Evolutionary conservation across 1,140 invertebrate genomes (phyloP), one percentile per base, ranked within the genome.

Genomic region (Leptonema lineaticorne): DNA sequence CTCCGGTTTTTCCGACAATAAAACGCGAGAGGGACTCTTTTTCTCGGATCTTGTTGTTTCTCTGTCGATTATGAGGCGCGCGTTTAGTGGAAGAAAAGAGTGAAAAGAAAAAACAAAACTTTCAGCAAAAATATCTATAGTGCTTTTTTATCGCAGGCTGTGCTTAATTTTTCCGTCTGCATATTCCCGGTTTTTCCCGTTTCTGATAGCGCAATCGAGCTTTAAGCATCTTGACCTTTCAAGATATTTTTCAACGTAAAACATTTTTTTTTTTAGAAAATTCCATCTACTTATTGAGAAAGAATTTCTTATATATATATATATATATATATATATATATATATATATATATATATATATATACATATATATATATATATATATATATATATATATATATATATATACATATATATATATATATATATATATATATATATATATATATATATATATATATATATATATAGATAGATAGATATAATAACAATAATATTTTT

Each of bases 151-250:
- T 22, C 18, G 11, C 37, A n/a, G n/a, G n/a, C n/a, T n/a, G n/a
- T 33, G 5, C 11, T 33, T 33, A 6, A 11, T 33, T 33, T 33
- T 33, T 33, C 29, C 5, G 11, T 16, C 11, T n/a, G 16, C 11
- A 45, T 16, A 45, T 6, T 45, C 37, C 14, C 3, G 4, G 14
- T 45, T 53, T 53, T 26, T 53, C n/a, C 50, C 27, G 50, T 53
- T 53, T 53, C 50, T n/a, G 24, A 26, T 26, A 24, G 20, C 50
- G 22, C 27, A 53, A 53, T 53, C 27, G 50, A 53, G 50, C 50
- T 53, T 48, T 53, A 53, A 53, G 22, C 50, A 7, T 22, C 50
- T 53, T 53, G 50, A 53, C 50, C 50, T 14, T 53, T 53, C 27
- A 14, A 7, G 8, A 26, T 7, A 26, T 22, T 53, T 9, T 41